Base-by-base conservation (phyloP, 2,113 vertebrate genomes). In the Oenanthe melanoleuca region DNA sequence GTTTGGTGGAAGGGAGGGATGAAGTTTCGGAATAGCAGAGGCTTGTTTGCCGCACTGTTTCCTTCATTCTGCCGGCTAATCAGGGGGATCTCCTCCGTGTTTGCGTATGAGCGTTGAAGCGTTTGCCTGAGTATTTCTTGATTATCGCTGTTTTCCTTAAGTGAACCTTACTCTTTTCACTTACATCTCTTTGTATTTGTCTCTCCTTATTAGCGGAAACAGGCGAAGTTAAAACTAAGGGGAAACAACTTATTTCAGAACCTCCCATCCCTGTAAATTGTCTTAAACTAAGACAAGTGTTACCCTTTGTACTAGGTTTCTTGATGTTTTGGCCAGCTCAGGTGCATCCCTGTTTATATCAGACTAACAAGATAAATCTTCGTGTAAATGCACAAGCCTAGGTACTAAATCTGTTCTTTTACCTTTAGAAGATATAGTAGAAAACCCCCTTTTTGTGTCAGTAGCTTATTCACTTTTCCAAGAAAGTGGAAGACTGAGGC, bases 81-180 rank as follows among this genome's bases (percentile, higher is more conserved):
- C 8, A 13, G 7, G 8, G 14, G 34, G 7, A 77, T 57, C 37
- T 50, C 31, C 26, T 52, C 31, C 0, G 0, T 45, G 12, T 31
- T 37, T 52, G 16, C 44, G 37, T 0, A 0, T 31, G 31, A 16
- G 31, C 2, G 1, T 75, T 40, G 29, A 49, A 49, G 8, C 1
- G 1, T 57, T 31, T 25, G 25, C 13, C 28, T 25, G 15, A 22
- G 17, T 37, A 25, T 57, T 75, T 66, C 37, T 60, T 31, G 25
- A 50, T 77, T 22, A 26, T 15, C 44, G 17, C 17, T 37, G 21
- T 14, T 77, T 50, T 50, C 7, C 2, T 21, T 25, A 42, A 31
- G 25, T 42, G 50, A 66, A 42, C 23, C 1, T 14, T n/a, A 3
- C 9, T 40, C 55, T 53, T 28, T 29, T 22, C 34, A 42, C 8